These are phyloP conservation scores for Epicampocera succincta DNA, from an alignment of 2,888 invertebrate genomes.

Conservation along the genomic window DNA sequence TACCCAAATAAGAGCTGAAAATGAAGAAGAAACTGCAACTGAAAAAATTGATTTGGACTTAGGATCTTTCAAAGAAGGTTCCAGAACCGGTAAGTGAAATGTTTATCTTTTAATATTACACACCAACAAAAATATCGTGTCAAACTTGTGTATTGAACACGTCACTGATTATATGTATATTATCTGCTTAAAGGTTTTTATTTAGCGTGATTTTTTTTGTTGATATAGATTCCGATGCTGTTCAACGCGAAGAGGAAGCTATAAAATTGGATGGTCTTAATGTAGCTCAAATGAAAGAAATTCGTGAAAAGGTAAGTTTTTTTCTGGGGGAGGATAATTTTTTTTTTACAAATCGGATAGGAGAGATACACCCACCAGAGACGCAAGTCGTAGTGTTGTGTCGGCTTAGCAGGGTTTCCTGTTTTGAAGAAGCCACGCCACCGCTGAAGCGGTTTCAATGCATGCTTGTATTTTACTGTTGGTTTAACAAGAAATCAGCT, in stretches of 20 bases:
- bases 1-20: conserved; percentile 76
- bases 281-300: conserved; percentile 95
- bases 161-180: conserved; percentile 16
- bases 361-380: too few species aligned
- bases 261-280: conserved; percentile 97
- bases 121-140: neutral
- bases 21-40: conserved; percentile 75
- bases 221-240: conserved; percentile 90
- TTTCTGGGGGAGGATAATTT: neutral
- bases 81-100: conserved; percentile 88
- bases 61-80: conserved; percentile 92
- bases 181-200: neutral
- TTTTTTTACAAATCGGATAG: too few species aligned
- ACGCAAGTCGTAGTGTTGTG: too few species aligned
- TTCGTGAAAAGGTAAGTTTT: conserved; percentile 86
- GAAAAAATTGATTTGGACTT: conserved; percentile 89
- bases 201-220: neutral
- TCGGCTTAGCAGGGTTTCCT: too few species aligned
- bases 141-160: conserved; percentile 13
- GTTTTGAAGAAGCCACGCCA: too few species aligned
- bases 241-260: conserved; percentile 96
- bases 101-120: neutral
- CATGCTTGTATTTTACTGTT: too few species aligned
- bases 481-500: too few species aligned
- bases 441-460: too few species aligned